A percentile compares a stretch with the other conserved stretches of the same genome.
phyloP scores from a whole-genome alignment of 2,888 invertebrate species.

The Acleris literana region DNA sequence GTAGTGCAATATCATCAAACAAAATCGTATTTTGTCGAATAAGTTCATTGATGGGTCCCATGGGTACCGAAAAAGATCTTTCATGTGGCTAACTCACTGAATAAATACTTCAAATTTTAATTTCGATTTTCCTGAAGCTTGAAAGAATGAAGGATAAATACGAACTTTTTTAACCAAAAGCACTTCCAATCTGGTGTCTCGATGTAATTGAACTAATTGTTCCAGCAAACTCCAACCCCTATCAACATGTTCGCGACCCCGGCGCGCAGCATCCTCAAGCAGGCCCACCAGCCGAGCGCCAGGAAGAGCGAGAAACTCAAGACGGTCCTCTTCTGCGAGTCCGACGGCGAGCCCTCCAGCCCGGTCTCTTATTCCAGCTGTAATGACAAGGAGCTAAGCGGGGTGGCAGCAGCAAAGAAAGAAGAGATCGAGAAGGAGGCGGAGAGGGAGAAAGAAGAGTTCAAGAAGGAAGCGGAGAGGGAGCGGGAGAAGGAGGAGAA shows the following conservation, averaged over 20 bases:
- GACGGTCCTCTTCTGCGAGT: constrained; percentile 62
- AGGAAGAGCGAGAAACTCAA: constrained; percentile 60
- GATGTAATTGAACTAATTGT: neutral
- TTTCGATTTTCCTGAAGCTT: too few species aligned
- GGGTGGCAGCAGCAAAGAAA: constrained; percentile 10
- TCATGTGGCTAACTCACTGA: too few species aligned
- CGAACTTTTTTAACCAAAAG: too few species aligned
- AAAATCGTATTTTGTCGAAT: too few species aligned
- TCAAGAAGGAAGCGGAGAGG: neutral
- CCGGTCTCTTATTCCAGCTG: constrained; percentile 25
- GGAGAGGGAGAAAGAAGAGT: constrained; percentile 7
- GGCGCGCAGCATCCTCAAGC: constrained; percentile 70
- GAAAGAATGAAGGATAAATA: too few species aligned
- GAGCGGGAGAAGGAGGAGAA: constrained; percentile 4
- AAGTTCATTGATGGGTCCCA: too few species aligned
- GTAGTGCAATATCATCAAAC: too few species aligned
- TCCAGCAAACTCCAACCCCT: constrained; percentile 47
- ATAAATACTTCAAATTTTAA: too few species aligned
- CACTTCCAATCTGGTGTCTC: too few species aligned
- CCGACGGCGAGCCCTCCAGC: constrained; percentile 43
- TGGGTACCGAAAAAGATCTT: too few species aligned
- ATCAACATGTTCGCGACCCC: constrained; percentile 64
- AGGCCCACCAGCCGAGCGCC: constrained; percentile 42
- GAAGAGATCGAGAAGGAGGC: neutral
- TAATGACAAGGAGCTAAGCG: constrained; percentile 12